Evolutionary conservation across 2,888 invertebrate species (phyloP).

Genomic region (Synergus laeviventris): DNA sequence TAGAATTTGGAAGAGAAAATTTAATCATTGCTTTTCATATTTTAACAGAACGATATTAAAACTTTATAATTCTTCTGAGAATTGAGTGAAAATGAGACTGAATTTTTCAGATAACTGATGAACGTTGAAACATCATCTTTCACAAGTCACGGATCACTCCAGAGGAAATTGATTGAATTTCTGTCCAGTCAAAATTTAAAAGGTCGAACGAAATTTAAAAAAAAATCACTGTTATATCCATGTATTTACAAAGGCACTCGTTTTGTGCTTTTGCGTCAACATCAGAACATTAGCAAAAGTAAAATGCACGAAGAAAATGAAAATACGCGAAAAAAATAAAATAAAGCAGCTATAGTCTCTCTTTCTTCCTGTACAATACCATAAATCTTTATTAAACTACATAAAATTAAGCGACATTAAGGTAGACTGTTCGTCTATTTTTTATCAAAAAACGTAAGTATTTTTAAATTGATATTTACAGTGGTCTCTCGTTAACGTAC

Average conservation of each 20-base stretch:
- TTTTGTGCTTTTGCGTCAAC: constrained; percentile 39
- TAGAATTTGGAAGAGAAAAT: neutral
- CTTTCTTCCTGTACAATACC: constrained; percentile 33
- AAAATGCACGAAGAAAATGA: constrained; percentile 17
- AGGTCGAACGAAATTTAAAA: constrained; percentile 5
- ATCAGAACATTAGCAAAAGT: constrained; percentile 38
- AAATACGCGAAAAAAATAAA: constrained; percentile 27
- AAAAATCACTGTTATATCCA: constrained; percentile 5
- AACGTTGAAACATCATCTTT: constrained; percentile 40
- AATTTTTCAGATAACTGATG: constrained; percentile 27
- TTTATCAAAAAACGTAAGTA: constrained; percentile 29
- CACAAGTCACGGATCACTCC: constrained; percentile 31
- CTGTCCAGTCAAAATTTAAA: constrained; percentile 31
- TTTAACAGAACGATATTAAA: constrained; percentile 6
- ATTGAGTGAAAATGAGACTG: neutral
- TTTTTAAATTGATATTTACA: constrained; percentile 34
- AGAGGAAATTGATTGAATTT: neutral
- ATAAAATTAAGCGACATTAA: constrained; percentile 33
- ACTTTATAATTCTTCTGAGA: constrained; percentile 3
- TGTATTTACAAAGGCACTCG: constrained; percentile 23
- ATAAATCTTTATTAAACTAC: constrained; percentile 29
- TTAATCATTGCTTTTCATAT: neutral
- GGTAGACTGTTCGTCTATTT: constrained; percentile 18
- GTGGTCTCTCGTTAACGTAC: constrained; percentile 28
- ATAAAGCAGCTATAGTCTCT: constrained; percentile 4